Evolutionary conservation across 2,888 invertebrate species (phyloP), one percentile per base, ranked within the genome.

Genomic region (Xiphydria camelus): DNA sequence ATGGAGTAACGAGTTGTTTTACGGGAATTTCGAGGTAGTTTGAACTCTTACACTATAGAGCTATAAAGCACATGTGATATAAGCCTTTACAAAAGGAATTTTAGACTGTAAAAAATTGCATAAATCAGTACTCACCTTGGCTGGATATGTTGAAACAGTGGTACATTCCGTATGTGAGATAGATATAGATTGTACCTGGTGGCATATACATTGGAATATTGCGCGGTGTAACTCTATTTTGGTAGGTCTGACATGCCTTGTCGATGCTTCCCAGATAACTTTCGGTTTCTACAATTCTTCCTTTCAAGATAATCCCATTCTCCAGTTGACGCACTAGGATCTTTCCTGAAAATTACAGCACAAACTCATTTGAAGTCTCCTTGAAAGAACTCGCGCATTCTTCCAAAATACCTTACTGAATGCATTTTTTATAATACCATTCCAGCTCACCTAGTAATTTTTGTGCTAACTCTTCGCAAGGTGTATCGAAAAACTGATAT

Each of bases 91-190:
- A 10, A 6, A 10, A 12, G 1, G 10, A 26, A 6, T 12, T 26
- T 26, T 26, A 10, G 10, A 26, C 4, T 12, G 7, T 39, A 17
- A 21, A 17, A 50, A 14, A 20, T 25, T 3, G 17, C 14, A 17
- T 35, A 23, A 4, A 1, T 9, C 14, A 22, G n/a, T 32, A 47
- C 56, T 53, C 61, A 83, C 84, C 83, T 75, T 75, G 69, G 57
- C 84, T 82, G 20, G 87, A 87, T 48, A 89, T 83, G 68, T 89
- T 89, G 61, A 88, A 82, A 64, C 87, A 87, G 61, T 82, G 79
- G 62, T 88, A 87, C 82, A 87, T 85, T 52, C 88, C 88, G 66
- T 88, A 88, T 1, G 86, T 87, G 59, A 83, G 77, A 59, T 88
- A 88, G 3, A 89, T 84, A 68, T 84, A 88, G 18, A 81, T 78